phyloP scores from a whole-genome alignment of 30 jellyfish, hydroid and myxozoan genomes.

The Aurelia sp. region DNA sequence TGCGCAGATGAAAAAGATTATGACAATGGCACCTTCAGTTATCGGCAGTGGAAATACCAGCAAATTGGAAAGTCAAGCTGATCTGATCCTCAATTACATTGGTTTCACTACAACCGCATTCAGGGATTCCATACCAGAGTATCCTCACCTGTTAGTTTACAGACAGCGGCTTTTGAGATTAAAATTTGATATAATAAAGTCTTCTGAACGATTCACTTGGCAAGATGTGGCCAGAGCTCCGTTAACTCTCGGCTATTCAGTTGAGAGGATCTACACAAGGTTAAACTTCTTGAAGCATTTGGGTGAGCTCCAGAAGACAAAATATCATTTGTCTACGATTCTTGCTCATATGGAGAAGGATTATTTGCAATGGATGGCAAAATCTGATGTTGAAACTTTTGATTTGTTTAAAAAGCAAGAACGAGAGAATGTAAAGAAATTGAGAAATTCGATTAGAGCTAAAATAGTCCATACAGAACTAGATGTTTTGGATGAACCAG shows the following conservation, averaged over 20 bases:
- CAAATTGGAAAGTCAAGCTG: conserved; percentile 53
- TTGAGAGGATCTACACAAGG: conserved; percentile 46
- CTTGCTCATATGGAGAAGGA: conserved; percentile 33
- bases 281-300: conserved; percentile 38
- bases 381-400: conserved; percentile 25
- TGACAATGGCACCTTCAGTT: conserved; percentile 53
- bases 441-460: conserved; percentile 41
- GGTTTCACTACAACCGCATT: conserved; percentile 50
- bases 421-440: conserved; percentile 15
- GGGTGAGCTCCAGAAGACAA: conserved; percentile 29
- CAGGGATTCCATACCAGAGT: conserved; percentile 41
- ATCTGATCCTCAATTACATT: conserved; percentile 43
- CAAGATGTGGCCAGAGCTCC: conserved; percentile 66
- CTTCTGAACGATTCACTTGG: conserved; percentile 40
- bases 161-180: conserved; percentile 54
- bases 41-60: conserved; percentile 43
- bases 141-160: conserved; percentile 60
- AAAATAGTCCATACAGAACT: conserved; percentile 45
- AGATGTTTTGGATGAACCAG: conserved; percentile 33
- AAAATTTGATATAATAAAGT: conserved; percentile 43
- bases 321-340: conserved; percentile 27
- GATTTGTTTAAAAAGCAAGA: conserved; percentile 34
- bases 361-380: conserved; percentile 19
- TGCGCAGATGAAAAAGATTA: conserved; percentile 38
- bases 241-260: conserved; percentile 56